phyloP scores from a whole-genome alignment of 2,113 vertebrate genomes.

The zebrafish (Danio rerio) region DNA sequence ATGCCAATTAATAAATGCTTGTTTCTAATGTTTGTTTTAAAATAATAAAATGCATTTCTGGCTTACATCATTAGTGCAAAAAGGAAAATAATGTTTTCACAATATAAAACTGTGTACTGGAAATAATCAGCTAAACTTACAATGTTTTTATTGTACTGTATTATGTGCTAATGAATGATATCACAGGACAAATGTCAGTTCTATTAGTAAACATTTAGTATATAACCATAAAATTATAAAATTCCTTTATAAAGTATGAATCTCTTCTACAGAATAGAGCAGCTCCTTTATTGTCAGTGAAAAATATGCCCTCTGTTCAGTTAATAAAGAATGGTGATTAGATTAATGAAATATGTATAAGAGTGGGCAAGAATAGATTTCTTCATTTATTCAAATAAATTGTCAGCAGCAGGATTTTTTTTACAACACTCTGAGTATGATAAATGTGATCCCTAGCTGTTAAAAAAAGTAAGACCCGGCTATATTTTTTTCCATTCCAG shows the following conservation, averaged over 20 bases:
- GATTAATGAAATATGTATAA: slow-evolving; percentile 61
- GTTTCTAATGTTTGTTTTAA: background rate
- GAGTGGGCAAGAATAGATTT: slow-evolving; percentile 61
- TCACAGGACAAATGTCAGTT: no score
- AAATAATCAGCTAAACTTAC: no score
- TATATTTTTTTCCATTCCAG: slow-evolving; percentile 44
- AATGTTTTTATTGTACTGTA: no score
- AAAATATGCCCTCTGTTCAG: slow-evolving; percentile 43
- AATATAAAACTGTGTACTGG: no score
- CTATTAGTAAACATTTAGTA: no score
- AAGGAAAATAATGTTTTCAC: no score
- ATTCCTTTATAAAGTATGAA: background rate
- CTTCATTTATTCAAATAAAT: slow-evolving; percentile 52
- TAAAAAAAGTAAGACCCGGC: slow-evolving; percentile 65
- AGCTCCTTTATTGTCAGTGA: slow-evolving; percentile 33
- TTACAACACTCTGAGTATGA: slow-evolving; percentile 58
- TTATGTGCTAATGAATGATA: no score
- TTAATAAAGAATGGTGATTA: slow-evolving; percentile 51
- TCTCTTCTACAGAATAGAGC: slow-evolving; percentile 2
- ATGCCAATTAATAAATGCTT: background rate
- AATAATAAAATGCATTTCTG: background rate
- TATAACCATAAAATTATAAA: no score
- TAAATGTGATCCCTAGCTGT: slow-evolving; percentile 60
- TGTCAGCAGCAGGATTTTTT: slow-evolving; percentile 57
- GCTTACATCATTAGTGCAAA: background rate